Percentiles rank a stretch among this genome's conserved stretches.
These are phyloP conservation scores for Trilocha varians DNA, from an alignment of 2,888 invertebrate genomes.

Conservation along the genomic window DNA sequence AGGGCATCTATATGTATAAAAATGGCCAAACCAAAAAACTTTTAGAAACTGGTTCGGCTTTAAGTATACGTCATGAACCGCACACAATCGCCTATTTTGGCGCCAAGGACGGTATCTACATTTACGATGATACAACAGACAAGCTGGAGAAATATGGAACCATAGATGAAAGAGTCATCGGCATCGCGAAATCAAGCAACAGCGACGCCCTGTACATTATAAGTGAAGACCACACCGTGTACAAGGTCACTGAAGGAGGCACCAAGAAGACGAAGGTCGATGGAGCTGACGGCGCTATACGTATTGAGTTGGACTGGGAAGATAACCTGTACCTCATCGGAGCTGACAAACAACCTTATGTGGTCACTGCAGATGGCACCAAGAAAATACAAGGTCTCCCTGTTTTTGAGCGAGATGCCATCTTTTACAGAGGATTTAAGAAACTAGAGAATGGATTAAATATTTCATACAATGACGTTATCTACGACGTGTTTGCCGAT, in stretches of 20 bases:
- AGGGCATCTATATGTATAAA: too few species aligned
- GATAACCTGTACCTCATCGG: conserved; percentile 42
- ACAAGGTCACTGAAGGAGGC: conserved; percentile 42
- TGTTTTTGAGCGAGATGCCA: too few species aligned
- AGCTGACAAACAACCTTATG: conserved; percentile 30
- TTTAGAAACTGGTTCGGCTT: conserved; percentile 31
- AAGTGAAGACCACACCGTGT: conserved; percentile 35
- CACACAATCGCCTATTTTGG: conserved; percentile 30
- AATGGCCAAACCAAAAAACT: conserved; percentile 22
- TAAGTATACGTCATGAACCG: conserved; percentile 24
- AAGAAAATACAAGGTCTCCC: too few species aligned
- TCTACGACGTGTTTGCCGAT: too few species aligned
- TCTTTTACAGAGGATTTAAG: too few species aligned
- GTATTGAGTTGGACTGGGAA: conserved; percentile 38
- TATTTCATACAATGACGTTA: too few species aligned
- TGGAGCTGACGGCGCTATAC: conserved; percentile 30
- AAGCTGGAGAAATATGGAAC: conserved; percentile 37
- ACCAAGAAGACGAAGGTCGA: conserved; percentile 33
- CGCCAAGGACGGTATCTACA: conserved; percentile 37
- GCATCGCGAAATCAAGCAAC: conserved; percentile 31
- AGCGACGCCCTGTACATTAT: conserved; percentile 38
- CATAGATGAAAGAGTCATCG: conserved; percentile 33
- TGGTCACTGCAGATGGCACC: too few species aligned
- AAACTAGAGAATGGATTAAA: too few species aligned
- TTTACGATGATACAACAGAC: conserved; percentile 22